Evolutionary conservation across 2,797 vertebrate genomes (phyloP), one percentile per base, ranked within the genome.

Genomic region (Macropus fuliginosus): DNA sequence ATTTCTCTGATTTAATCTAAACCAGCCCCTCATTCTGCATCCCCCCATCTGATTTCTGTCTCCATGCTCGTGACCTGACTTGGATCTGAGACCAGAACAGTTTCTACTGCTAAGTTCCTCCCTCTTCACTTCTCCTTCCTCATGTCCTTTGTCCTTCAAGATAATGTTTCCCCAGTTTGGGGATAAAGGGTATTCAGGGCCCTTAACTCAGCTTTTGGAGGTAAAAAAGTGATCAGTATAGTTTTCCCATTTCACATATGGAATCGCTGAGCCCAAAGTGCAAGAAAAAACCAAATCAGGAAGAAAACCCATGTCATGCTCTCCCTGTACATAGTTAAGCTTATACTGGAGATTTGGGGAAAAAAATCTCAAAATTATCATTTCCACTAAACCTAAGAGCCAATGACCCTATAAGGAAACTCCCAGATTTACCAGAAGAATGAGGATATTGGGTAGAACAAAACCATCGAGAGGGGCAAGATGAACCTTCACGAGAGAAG

Each of bases 1-100:
- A 34, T 95, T 95, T 96, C 97, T 98, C 97, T 92, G 54, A 52
- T 97, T 97, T 97, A 94, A 98, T 97, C 95, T 92, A 8, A 27
- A 91, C 9, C 28, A 59, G 54, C 91, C 97, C 16, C 62, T 31
- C 8, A 54, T 95, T 96, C 57, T 93, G 55, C 94, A 55, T 93
- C 92, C 95, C 95, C 92, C 50, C 92, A 74, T 92, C 95, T 93
- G 91, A 95, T 91, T 93, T 92, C 92, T 94, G 92, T 93, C 81
- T 46, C 24, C 5, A 31, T 3, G 31, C 18, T 87, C 74, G 74
- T 87, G 74, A 87, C 40, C 74, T 87, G 74, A 87, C 74, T 87
- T 50, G 31, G 40, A 87, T 46, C 74, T 87, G 74, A 87, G 21
- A 27, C 14, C 62, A 40, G 5, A 18, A 40, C 40, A 87, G 21